A percentile compares a stretch with the other conserved stretches of the same genome.
Evolutionary conservation across 2,797 vertebrate species (phyloP).

Genomic region (Gallinago nigripennis): DNA sequence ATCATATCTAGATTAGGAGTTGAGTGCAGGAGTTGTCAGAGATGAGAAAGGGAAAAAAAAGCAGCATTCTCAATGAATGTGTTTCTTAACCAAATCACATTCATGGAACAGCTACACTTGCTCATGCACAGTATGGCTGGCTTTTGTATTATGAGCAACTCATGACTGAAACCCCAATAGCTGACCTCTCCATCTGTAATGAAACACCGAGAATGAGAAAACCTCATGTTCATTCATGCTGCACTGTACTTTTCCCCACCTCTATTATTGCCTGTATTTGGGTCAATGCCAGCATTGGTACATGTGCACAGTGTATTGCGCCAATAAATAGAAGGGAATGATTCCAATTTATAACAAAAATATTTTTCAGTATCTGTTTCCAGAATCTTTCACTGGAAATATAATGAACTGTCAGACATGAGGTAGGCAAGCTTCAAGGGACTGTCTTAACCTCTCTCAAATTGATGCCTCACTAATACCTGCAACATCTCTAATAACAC

Average conservation of each 20-base stretch:
- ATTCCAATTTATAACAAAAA: neutral
- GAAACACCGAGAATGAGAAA: neutral
- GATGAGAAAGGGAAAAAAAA: neutral
- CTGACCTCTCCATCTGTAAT: neutral
- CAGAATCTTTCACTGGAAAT: neutral
- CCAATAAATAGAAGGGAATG: neutral
- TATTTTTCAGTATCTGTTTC: neutral
- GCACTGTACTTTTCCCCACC: neutral
- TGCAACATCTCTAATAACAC: neutral
- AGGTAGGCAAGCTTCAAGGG: neutral
- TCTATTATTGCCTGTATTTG: neutral
- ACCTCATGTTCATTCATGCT: neutral
- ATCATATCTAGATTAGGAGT: neutral
- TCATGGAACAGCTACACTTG: neutral
- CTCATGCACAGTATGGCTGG: neutral
- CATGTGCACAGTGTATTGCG: neutral
- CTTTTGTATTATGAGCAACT: neutral
- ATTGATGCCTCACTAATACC: neutral
- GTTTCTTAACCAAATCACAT: neutral
- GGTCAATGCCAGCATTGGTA: neutral
- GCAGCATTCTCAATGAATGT: neutral
- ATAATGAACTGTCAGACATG: neutral
- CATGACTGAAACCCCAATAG: neutral
- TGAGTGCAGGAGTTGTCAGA: neutral
- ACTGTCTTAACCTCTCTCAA: neutral